phyloP scores from a whole-genome alignment of 2,797 vertebrate genomes.

The Otus scops region DNA sequence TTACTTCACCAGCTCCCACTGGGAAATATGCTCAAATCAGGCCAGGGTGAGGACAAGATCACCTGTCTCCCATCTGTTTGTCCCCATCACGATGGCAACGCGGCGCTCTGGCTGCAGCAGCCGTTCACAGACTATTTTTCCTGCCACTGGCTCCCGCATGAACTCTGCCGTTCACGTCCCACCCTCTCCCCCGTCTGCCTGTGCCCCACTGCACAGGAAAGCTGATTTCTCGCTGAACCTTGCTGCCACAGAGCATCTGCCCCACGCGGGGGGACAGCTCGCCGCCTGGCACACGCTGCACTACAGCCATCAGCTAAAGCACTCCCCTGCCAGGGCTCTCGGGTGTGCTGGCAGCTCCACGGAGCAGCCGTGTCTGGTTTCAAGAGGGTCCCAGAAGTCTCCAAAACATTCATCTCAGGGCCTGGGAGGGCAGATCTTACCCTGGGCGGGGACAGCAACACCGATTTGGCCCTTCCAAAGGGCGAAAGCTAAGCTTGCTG shows the following conservation, averaged over 20 bases:
- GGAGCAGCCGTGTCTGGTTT: not conserved
- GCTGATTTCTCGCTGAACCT: not conserved
- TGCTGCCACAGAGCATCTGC: not conserved
- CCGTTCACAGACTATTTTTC: not conserved
- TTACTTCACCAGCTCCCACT: not conserved
- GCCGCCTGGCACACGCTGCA: not conserved
- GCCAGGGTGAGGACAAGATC: not conserved
- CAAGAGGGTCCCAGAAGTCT: not conserved
- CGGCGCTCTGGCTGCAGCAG: not conserved
- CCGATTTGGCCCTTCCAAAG: not conserved
- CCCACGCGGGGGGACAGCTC: not conserved
- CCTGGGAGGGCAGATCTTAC: not conserved
- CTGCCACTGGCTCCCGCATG: slow-evolving; percentile 35
- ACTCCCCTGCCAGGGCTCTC: not conserved
- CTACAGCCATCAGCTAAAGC: not conserved
- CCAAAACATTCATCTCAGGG: not conserved
- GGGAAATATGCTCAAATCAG: not conserved
- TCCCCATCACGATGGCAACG: slow-evolving; percentile 53
- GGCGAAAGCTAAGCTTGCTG: not conserved
- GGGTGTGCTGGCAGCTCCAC: not conserved
- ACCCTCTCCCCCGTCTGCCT: slow-evolving; percentile 44
- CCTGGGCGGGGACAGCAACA: not conserved
- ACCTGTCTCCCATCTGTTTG: slow-evolving; percentile 25
- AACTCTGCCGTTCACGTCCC: slow-evolving; percentile 29
- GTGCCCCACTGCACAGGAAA: slow-evolving; percentile 13